phyloP scores from a whole-genome alignment of 1,140 invertebrate genomes.

The Scylla paramamosain region DNA sequence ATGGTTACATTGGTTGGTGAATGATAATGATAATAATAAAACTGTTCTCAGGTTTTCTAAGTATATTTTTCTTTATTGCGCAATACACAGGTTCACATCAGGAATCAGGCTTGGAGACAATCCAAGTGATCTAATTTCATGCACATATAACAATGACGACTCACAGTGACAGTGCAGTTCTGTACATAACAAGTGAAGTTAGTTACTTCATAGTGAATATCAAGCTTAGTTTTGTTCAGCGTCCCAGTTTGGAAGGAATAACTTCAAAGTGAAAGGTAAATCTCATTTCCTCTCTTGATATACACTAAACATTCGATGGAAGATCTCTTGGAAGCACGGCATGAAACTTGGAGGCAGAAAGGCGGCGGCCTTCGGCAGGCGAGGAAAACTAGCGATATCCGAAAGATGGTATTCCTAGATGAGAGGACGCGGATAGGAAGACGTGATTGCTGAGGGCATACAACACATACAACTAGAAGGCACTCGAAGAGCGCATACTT shows the following conservation, averaged over 20 bases:
- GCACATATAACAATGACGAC: background rate
- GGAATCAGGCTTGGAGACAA: background rate
- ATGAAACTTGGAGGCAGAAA: background rate
- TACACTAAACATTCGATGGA: background rate
- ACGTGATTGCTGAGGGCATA: background rate
- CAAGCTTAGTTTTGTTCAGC: background rate
- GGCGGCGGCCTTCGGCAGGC: background rate
- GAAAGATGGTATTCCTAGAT: background rate
- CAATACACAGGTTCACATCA: background rate
- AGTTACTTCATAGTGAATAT: background rate
- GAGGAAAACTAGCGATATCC: background rate
- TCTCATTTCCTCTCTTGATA: background rate
- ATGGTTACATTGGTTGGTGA: background rate
- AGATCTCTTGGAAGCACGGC: background rate
- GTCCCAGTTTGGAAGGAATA: too few relatives aligned
- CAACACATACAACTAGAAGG: background rate
- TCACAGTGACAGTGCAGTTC: background rate
- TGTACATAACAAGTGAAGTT: constrained; percentile 5
- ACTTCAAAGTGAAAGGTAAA: background rate
- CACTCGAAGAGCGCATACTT: too few relatives aligned
- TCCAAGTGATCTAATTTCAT: background rate
- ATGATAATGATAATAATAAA: background rate
- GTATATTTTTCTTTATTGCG: background rate
- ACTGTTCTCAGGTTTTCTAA: background rate
- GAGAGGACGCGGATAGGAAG: background rate